A percentile compares a stretch with the other conserved stretches of the same genome.
Evolutionary conservation across 2,888 invertebrate species (phyloP).

Genomic region (Bugula neritina): DNA sequence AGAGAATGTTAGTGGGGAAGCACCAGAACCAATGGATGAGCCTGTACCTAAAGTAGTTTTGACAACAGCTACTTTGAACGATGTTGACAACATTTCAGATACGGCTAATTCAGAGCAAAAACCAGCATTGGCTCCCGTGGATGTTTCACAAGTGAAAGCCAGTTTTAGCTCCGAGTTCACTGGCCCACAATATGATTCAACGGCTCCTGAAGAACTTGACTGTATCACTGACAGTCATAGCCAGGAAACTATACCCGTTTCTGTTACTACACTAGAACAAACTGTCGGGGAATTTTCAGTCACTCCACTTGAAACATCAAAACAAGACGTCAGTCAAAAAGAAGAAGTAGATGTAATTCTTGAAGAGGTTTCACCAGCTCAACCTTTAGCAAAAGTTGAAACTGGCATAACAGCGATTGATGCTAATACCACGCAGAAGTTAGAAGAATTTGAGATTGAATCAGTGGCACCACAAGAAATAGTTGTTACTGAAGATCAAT

Average conservation of each 20-base stretch:
- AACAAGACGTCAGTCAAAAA: not conserved
- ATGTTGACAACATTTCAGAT: not conserved
- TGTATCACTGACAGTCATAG: not conserved
- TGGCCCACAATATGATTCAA: not conserved
- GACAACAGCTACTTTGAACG: too few species aligned
- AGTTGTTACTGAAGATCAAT: not conserved
- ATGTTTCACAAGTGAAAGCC: not conserved
- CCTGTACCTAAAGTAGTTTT: not conserved
- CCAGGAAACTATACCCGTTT: too few species aligned
- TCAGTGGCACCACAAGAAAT: not conserved
- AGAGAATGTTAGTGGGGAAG: not conserved
- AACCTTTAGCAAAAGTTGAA: not conserved
- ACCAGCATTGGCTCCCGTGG: not conserved
- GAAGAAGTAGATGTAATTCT: not conserved
- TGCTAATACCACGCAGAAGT: too few species aligned
- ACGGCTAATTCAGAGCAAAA: not conserved
- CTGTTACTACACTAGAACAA: too few species aligned
- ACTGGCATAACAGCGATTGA: not conserved
- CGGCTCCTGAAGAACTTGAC: not conserved
- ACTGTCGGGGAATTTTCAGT: not conserved
- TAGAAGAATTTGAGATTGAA: not conserved
- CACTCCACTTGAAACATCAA: not conserved
- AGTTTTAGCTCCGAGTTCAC: not conserved
- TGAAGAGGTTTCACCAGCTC: not conserved
- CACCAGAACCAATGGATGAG: not conserved